These are phyloP conservation scores for Meloe dianella DNA, from an alignment of 2,888 invertebrate species.

Conservation along the genomic window DNA sequence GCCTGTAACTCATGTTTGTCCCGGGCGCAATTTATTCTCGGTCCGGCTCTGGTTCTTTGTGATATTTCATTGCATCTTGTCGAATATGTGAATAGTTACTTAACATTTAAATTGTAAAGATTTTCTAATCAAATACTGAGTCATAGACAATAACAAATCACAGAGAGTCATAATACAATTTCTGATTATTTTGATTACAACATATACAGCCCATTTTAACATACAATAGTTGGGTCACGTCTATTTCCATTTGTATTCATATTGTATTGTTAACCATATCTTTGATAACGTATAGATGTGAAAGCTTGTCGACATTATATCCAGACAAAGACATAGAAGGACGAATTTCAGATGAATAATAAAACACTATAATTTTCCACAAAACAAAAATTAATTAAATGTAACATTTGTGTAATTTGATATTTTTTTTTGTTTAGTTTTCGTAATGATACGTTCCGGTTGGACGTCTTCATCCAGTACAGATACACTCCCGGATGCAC, in stretches of 20 bases:
- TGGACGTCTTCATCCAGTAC: slow-evolving; percentile 24
- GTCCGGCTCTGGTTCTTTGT: background rate
- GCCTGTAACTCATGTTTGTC: no score
- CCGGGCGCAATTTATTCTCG: no score
- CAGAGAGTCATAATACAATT: background rate
- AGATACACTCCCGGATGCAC: slow-evolving; percentile 46
- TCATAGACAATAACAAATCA: background rate
- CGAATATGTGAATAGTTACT: background rate
- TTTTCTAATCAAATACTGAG: background rate
- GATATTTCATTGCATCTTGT: background rate
- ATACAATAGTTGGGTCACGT: slow-evolving; percentile 32
- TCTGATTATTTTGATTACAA: slow-evolving; percentile 26
- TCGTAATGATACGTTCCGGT: slow-evolving; percentile 16
- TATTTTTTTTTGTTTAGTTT: no score
- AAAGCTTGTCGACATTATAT: background rate
- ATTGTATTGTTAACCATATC: slow-evolving; percentile 25
- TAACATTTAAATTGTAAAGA: background rate
- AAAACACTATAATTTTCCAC: background rate
- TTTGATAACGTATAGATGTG: slow-evolving; percentile 20
- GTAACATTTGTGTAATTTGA: background rate
- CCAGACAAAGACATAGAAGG: slow-evolving; percentile 3
- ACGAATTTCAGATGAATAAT: background rate
- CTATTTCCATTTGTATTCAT: slow-evolving; percentile 35
- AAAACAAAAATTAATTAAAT: background rate
- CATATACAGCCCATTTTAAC: slow-evolving; percentile 27